Conservation (phyloP, 2,888 invertebrate genomes). For the Byasa hedistus region DNA sequence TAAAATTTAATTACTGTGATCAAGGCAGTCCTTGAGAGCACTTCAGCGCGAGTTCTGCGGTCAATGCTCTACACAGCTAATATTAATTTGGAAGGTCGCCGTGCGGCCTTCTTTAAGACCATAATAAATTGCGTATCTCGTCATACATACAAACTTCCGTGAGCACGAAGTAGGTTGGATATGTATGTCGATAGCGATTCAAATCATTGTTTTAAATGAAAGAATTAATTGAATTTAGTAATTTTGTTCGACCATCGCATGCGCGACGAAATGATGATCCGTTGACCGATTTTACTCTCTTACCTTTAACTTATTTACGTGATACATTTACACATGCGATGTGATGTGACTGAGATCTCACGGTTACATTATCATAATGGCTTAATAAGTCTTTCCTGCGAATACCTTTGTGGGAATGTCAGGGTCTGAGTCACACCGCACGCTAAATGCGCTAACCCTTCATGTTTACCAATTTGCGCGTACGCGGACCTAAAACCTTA, state of each 20-base stretch:
- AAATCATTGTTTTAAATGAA: slow-evolving; percentile 56
- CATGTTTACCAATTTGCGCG: slow-evolving; percentile 44
- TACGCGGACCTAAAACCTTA: slow-evolving; percentile 38
- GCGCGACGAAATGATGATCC: slow-evolving; percentile 38
- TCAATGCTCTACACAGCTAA: slow-evolving; percentile 67
- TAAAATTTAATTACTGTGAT: slow-evolving; percentile 34
- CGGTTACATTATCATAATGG: slow-evolving; percentile 66
- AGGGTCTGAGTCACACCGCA: slow-evolving; percentile 62
- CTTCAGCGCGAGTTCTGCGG: slow-evolving; percentile 42
- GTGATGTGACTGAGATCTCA: slow-evolving; percentile 46
- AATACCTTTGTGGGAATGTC: slow-evolving; percentile 71
- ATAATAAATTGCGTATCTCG: slow-evolving; percentile 53
- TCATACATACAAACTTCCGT: slow-evolving; percentile 69
- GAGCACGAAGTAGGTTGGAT: slow-evolving; percentile 70
- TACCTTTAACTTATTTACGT: slow-evolving; percentile 6
- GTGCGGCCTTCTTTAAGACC: slow-evolving; percentile 74
- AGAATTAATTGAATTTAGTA: slow-evolving; percentile 55
- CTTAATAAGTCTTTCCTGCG: slow-evolving; percentile 67
- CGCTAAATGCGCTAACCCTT: slow-evolving; percentile 57
- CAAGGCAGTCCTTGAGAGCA: slow-evolving; percentile 25
- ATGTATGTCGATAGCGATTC: slow-evolving; percentile 70
- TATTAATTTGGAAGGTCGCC: slow-evolving; percentile 70
- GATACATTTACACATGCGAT: slow-evolving; percentile 14
- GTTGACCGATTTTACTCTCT: slow-evolving; percentile 45
- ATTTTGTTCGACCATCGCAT: slow-evolving; percentile 42